Base-by-base conservation (phyloP, 2,888 invertebrate genomes). In the Gortyna flavago region DNA sequence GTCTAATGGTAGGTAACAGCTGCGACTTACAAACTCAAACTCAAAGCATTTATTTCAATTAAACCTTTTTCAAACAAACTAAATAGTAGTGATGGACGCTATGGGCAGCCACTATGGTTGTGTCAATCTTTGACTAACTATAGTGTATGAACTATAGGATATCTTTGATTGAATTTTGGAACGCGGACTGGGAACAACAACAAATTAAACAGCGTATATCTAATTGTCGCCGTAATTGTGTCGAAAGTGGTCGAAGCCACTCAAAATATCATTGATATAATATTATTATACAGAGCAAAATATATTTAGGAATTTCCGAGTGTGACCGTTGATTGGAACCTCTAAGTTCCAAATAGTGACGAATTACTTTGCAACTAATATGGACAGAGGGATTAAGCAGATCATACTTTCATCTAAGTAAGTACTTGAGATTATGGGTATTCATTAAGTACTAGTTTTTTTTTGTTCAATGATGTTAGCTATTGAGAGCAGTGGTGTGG, bases 301-400 rank as follows among this genome's bases (percentile, higher is more conserved):
- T 59, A 7, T 35, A 57, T 57, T 16, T 13, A 16, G 13, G 8
- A 21, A 5, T 51, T 61, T 25, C 25, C 0, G 21, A 79, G 21
- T 79, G 9, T 48, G 25, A 13, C 21, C 11, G 8, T 57, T 48
- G 44, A 69, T 72, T 44, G 57, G 38, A 11, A 32, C 25, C 9
- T 32, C 41, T 35, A 66, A 70, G 57, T 70, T 69, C 8, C 21
- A 29, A 64, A 57, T 35, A 25, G 16, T 83, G 61, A 83, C 51
- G 25, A 59, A 81, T 85, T 67, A 59, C 16, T 72, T 0, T 38
- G n/a, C 11, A 77, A 85, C 66, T 81, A 16, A 59, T 61, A 11
- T 21, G 0, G 85, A 73, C 70, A 54, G 38, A n/a, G 18, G 51
- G 85, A 67, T 85, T 5, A 35, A n/a, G 13, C 7, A 38, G 2